These are phyloP conservation scores for Pandemis corylana DNA, from an alignment of 2,888 invertebrate species.

Conservation along the genomic window DNA sequence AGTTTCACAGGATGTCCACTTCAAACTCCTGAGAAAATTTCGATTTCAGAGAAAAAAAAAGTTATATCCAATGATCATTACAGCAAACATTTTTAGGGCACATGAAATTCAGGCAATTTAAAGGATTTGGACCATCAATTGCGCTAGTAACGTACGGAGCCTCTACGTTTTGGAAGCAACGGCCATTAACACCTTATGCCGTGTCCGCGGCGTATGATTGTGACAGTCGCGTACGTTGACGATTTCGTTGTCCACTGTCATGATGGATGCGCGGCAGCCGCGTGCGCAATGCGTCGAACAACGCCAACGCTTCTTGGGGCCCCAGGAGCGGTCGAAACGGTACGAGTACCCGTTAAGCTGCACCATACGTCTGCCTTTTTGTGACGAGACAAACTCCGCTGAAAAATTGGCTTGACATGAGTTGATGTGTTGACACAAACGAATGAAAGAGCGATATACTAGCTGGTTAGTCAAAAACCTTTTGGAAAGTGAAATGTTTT, in stretches of 20 bases:
- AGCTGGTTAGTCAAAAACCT: no score
- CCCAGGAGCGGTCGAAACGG: not conserved
- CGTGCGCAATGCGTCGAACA: conserved; percentile 25
- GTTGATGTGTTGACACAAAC: no score
- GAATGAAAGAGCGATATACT: no score
- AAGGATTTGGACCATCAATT: no score
- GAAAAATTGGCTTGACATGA: not conserved
- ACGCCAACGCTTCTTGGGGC: not conserved
- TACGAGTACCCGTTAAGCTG: conserved; percentile 5
- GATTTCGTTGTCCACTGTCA: not conserved
- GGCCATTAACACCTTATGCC: not conserved
- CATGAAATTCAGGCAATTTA: no score
- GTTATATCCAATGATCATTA: no score
- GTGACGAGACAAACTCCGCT: conserved; percentile 13
- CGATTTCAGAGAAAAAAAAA: no score
- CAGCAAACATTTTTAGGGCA: no score
- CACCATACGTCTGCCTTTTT: not conserved
- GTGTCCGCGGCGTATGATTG: not conserved
- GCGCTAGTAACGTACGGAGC: no score
- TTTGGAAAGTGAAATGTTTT: no score
- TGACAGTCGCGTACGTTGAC: not conserved
- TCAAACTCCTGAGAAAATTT: no score
- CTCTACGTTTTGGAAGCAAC: not conserved
- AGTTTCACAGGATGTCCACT: no score
- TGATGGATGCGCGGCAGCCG: not conserved